Conservation (phyloP, 2,113 vertebrate genomes). For the Helogale parvula region DNA sequence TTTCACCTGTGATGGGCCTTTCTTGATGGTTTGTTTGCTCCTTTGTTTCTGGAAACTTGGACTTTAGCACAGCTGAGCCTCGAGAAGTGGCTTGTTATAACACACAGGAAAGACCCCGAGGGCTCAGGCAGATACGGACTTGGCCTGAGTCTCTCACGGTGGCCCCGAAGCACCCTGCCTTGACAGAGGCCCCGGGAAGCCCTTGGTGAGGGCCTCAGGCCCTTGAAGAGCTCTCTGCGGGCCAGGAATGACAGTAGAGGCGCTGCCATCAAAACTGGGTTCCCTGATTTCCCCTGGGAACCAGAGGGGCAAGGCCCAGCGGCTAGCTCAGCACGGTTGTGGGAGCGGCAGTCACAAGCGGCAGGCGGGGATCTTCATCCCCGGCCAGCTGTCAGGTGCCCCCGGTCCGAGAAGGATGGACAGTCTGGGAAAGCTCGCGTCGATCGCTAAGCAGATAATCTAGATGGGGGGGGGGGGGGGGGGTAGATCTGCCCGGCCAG, state of each 20-base stretch:
- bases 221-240: not conserved
- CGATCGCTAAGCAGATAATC: no score
- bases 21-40: no score
- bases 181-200: not conserved
- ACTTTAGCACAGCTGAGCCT: not conserved
- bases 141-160: rapidly evolving
- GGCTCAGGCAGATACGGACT: rapidly evolving
- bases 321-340: rapidly evolving
- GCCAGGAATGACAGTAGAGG: not conserved
- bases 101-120: not conserved
- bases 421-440: not conserved
- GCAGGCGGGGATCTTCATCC: rapidly evolving
- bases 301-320: not conserved
- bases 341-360: rapidly evolving
- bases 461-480: no score
- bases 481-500: no score
- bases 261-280: not conserved
- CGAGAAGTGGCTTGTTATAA: not conserved
- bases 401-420: not conserved
- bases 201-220: not conserved
- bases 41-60: not conserved
- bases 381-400: not conserved
- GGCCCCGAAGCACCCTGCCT: not conserved
- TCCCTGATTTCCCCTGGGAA: not conserved
- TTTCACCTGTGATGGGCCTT: not conserved